Evolutionary conservation across 1,140 invertebrate species (phyloP).

Genomic region (Phymorhynchus buccinoides): DNA sequence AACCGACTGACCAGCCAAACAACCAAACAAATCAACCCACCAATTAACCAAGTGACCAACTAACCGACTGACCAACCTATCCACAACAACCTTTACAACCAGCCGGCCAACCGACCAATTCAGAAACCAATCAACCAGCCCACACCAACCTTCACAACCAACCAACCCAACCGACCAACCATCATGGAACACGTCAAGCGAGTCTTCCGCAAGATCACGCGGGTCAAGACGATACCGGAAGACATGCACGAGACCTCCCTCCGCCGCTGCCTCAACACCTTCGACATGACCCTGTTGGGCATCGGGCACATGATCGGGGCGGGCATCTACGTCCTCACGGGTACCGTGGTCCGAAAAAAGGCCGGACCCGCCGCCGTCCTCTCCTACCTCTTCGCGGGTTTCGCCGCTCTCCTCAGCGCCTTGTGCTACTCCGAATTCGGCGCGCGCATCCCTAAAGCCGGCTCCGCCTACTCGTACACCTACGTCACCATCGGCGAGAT

Average conservation of each 20-base stretch:
- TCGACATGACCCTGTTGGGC: conserved; percentile 85
- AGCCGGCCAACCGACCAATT: background rate
- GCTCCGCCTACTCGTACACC: conserved; percentile 70
- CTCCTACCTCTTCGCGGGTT: conserved; percentile 90
- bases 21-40: background rate
- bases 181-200: conserved; percentile 40
- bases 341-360: conserved; percentile 87
- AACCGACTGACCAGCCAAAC: background rate
- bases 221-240: conserved; percentile 73
- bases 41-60: background rate
- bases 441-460: conserved; percentile 75
- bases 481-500: conserved; percentile 70
- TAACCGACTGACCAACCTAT: background rate
- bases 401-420: conserved; percentile 87
- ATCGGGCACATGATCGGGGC: conserved; percentile 94
- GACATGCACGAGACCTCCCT: conserved; percentile 84
- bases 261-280: conserved; percentile 89
- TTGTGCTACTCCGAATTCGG: conserved; percentile 96
- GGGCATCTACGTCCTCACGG: conserved; percentile 78
- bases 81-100: background rate
- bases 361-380: conserved; percentile 86
- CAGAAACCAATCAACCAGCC: background rate
- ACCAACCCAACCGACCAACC: background rate
- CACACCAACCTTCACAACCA: background rate
- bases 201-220: conserved; percentile 68